phyloP scores from a whole-genome alignment of 2,113 vertebrate species.

The Mystacornis crossleyi region DNA sequence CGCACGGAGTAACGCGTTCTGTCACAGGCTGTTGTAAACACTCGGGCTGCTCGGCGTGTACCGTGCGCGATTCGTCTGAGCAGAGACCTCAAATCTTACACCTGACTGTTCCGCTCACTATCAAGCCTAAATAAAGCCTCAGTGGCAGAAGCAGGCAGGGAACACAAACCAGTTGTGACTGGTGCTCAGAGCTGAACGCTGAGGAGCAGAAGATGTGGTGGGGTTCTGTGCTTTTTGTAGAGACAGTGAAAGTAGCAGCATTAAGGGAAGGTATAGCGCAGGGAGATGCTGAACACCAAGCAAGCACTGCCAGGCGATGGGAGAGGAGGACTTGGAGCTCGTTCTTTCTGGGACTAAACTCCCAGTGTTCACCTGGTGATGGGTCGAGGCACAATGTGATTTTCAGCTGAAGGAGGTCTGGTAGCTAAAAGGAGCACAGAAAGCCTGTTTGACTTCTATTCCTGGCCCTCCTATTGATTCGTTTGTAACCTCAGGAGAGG shows the following conservation, averaged over 20 bases:
- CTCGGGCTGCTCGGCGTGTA: neutral
- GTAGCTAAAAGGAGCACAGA: neutral
- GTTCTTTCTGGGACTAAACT: neutral
- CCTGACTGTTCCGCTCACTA: constrained; percentile 61
- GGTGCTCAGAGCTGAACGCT: neutral
- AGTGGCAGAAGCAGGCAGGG: constrained; percentile 42
- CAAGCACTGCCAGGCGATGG: neutral
- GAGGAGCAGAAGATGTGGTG: neutral
- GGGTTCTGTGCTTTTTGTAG: neutral
- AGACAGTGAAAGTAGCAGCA: neutral
- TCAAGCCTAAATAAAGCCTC: constrained; percentile 58
- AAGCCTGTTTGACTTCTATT: neutral
- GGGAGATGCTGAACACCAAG: neutral
- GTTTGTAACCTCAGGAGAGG: neutral
- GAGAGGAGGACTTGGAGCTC: neutral
- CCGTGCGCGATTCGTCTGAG: neutral
- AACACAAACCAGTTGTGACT: constrained; percentile 55
- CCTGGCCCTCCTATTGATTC: neutral
- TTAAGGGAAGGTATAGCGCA: neutral
- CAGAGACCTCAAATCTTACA: constrained; percentile 63
- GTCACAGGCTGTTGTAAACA: constrained; percentile 61
- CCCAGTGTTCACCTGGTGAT: neutral
- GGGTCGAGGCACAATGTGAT: neutral
- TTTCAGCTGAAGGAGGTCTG: neutral
- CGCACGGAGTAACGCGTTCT: constrained; percentile 18